phyloP scores from a whole-genome alignment of 2,113 vertebrate species.

The Bombycilla garrulus region DNA sequence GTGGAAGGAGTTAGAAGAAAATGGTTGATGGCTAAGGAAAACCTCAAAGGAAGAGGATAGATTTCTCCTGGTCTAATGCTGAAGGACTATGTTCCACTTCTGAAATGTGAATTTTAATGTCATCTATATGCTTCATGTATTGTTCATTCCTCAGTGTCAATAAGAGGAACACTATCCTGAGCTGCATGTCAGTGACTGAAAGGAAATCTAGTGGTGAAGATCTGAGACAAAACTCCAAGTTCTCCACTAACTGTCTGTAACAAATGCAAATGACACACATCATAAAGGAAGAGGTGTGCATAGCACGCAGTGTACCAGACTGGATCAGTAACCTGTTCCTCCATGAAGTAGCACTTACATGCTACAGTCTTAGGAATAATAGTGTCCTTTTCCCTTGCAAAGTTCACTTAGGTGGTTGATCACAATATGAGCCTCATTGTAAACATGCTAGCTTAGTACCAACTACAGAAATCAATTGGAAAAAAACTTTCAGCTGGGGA shows the following conservation, averaged over 20 bases:
- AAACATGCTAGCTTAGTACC: not conserved
- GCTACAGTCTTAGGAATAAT: not conserved
- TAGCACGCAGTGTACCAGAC: not conserved
- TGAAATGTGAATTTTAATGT: not conserved
- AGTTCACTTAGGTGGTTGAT: not conserved
- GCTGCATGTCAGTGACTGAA: not conserved
- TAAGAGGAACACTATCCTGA: not conserved
- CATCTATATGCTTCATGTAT: not conserved
- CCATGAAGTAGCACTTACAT: not conserved
- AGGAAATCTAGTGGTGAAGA: not conserved
- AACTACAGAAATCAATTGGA: not conserved
- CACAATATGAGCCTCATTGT: not conserved
- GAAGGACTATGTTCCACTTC: not conserved
- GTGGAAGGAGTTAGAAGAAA: not conserved
- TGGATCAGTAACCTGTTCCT: not conserved
- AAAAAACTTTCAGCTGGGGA: not conserved
- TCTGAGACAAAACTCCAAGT: not conserved
- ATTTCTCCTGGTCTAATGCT: not conserved
- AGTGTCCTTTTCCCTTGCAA: not conserved
- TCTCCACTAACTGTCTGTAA: not conserved
- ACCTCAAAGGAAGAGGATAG: not conserved
- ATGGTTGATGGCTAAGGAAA: not conserved
- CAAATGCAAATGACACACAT: not conserved
- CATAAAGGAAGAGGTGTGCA: not conserved
- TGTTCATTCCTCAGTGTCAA: not conserved